Evolutionary conservation across 2,888 invertebrate genomes (phyloP).

Genomic region (Drosophila longiperda): DNA sequence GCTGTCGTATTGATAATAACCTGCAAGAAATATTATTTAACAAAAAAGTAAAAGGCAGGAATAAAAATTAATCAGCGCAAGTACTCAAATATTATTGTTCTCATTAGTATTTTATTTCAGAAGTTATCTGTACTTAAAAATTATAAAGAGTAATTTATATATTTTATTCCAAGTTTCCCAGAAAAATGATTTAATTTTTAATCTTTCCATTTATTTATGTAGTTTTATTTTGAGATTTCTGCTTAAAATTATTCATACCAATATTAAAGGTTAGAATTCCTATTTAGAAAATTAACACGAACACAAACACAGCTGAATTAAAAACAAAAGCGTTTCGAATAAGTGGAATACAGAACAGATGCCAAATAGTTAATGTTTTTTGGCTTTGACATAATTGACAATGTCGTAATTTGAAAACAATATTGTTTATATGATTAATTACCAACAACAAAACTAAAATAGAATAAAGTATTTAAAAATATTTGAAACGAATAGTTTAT

Average conservation of each 20-base stretch:
- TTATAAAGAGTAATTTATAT: neutral
- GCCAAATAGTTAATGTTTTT: conserved; percentile 16
- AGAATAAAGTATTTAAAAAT: neutral
- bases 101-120: neutral
- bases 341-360: conserved; percentile 9
- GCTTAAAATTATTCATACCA: conserved; percentile 22
- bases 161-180: neutral
- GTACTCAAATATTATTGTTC: neutral
- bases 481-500: conserved; percentile 9
- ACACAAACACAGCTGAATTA: conserved; percentile 19
- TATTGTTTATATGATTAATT: neutral
- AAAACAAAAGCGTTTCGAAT: conserved; percentile 21
- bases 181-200: conserved; percentile 1
- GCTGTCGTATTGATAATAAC: neutral
- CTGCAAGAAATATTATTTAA: neutral
- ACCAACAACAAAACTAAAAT: neutral
- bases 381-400: conserved; percentile 61
- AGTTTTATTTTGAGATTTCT: conserved; percentile 39
- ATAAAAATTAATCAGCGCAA: neutral
- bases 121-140: neutral
- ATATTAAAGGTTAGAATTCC: conserved; percentile 22
- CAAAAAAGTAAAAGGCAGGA: neutral
- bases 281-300: conserved; percentile 27
- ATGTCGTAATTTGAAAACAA: conserved; percentile 30
- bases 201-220: conserved; percentile 29